These are phyloP conservation scores for Microcebus jonahi DNA, from an alignment of 2,113 vertebrate species.

Conservation along the genomic window DNA sequence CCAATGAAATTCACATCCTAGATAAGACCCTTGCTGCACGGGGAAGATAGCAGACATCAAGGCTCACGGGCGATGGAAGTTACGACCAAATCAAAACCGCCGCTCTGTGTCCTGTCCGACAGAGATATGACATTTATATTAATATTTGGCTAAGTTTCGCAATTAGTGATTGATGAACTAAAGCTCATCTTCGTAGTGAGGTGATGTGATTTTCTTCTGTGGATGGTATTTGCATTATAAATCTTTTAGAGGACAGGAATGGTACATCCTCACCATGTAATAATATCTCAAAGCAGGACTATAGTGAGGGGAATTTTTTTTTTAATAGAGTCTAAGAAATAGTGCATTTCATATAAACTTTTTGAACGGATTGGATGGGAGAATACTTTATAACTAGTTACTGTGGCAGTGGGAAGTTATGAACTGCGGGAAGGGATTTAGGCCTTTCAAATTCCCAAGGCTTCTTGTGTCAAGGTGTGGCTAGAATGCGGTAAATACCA, in stretches of 20 bases:
- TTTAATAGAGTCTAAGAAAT: slow-evolving; percentile 62
- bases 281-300: slow-evolving; percentile 43
- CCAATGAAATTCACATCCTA: slow-evolving; percentile 75
- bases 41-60: slow-evolving; percentile 80
- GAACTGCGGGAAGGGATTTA: neutral
- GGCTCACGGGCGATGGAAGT: slow-evolving; percentile 28
- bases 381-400: slow-evolving; percentile 2
- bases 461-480: neutral
- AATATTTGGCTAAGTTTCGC: slow-evolving; percentile 70
- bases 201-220: slow-evolving; percentile 62
- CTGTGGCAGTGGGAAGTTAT: neutral
- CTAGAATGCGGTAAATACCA: neutral
- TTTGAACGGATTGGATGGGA: slow-evolving; percentile 38
- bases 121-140: slow-evolving; percentile 79
- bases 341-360: slow-evolving; percentile 44
- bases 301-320: neutral
- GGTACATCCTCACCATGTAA: neutral
- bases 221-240: slow-evolving; percentile 63
- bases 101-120: slow-evolving; percentile 48
- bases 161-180: slow-evolving; percentile 72
- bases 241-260: slow-evolving; percentile 54
- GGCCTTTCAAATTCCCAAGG: neutral
- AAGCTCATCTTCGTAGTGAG: slow-evolving; percentile 37
- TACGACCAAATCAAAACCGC: slow-evolving; percentile 69
- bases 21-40: slow-evolving; percentile 76